A percentile compares a stretch with the other conserved stretches of the same genome.
Conservation (phyloP, 2,888 invertebrate species). For the Drosophila lacicola region DNA sequence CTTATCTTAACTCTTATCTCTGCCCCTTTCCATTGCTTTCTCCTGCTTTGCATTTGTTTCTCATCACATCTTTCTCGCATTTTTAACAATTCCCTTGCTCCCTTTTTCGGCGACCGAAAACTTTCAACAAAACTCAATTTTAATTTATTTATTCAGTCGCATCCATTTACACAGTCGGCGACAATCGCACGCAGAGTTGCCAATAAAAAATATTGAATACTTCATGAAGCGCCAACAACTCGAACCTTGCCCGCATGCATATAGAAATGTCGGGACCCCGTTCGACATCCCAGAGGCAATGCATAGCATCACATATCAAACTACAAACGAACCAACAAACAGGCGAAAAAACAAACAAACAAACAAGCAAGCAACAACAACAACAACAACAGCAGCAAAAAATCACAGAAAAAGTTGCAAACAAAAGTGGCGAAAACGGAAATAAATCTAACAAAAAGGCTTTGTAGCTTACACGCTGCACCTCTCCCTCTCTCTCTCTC, state of each 20-base stretch:
- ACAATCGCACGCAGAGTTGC: slow-evolving; percentile 19
- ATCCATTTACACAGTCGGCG: slow-evolving; percentile 30
- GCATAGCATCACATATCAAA: slow-evolving; percentile 49
- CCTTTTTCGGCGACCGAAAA: slow-evolving; percentile 2
- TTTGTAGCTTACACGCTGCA: slow-evolving; percentile 53
- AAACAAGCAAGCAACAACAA: slow-evolving; percentile 28
- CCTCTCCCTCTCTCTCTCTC: neutral
- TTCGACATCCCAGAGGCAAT: slow-evolving; percentile 19
- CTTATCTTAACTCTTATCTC: neutral
- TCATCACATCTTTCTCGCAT: neutral
- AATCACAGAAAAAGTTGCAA: slow-evolving; percentile 53
- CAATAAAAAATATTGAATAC: slow-evolving; percentile 67
- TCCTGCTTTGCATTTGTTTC: neutral
- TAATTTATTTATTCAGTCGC: slow-evolving; percentile 60
- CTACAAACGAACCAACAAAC: slow-evolving; percentile 49
- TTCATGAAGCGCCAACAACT: slow-evolving; percentile 54
- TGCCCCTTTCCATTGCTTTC: neutral
- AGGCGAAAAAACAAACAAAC: slow-evolving; percentile 14
- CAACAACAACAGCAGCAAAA: slow-evolving; percentile 9
- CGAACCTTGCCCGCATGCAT: slow-evolving; percentile 45
- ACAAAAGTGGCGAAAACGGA: slow-evolving; percentile 71
- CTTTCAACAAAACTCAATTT: slow-evolving; percentile 42
- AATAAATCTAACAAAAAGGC: slow-evolving; percentile 78
- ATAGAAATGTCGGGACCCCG: slow-evolving; percentile 20
- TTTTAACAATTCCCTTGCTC: neutral